A percentile compares a stretch with the other conserved stretches of the same genome.
These are phyloP conservation scores for Ectemnius continuus DNA, from an alignment of 2,888 invertebrate species.

Conservation along the genomic window DNA sequence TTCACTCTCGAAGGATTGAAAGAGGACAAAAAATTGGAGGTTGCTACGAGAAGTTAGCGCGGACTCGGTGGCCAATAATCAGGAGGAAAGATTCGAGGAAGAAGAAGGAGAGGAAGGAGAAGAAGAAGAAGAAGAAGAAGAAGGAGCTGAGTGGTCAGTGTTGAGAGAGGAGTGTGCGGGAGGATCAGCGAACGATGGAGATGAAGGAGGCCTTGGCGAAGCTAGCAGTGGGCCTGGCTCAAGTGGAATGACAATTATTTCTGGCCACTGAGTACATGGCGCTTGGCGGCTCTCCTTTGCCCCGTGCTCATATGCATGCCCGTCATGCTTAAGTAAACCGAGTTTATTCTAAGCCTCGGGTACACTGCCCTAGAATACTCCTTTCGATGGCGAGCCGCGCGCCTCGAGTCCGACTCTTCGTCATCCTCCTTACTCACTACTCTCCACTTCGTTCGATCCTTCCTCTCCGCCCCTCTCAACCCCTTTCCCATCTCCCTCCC, in stretches of 20 bases:
- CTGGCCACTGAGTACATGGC: slow-evolving; percentile 73
- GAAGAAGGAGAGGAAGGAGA: slow-evolving; percentile 16
- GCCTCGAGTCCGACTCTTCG: too few relatives aligned
- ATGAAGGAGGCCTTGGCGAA: slow-evolving; percentile 46
- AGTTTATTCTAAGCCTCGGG: slow-evolving; percentile 70
- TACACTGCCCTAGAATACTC: slow-evolving; percentile 71
- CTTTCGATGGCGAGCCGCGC: slow-evolving; percentile 61
- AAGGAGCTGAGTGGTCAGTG: slow-evolving; percentile 14
- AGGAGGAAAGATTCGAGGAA: slow-evolving; percentile 3
- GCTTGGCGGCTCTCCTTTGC: slow-evolving; percentile 73
- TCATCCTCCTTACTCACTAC: too few relatives aligned
- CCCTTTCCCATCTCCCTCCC: too few relatives aligned
- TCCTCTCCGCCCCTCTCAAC: too few relatives aligned
- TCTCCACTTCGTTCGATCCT: too few relatives aligned
- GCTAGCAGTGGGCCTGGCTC: slow-evolving; percentile 27
- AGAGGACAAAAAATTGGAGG: too few relatives aligned
- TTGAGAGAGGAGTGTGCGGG: slow-evolving; percentile 7
- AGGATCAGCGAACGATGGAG: neutral
- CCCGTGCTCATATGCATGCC: slow-evolving; percentile 72
- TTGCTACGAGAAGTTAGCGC: neutral
- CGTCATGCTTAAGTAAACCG: slow-evolving; percentile 73
- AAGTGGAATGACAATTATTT: slow-evolving; percentile 74
- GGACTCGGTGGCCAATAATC: neutral
- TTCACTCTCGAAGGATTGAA: too few relatives aligned
- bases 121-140: neutral